Evolutionary conservation across 2,113 vertebrate genomes (phyloP).

Genomic region (Eptatretus burgeri): DNA sequence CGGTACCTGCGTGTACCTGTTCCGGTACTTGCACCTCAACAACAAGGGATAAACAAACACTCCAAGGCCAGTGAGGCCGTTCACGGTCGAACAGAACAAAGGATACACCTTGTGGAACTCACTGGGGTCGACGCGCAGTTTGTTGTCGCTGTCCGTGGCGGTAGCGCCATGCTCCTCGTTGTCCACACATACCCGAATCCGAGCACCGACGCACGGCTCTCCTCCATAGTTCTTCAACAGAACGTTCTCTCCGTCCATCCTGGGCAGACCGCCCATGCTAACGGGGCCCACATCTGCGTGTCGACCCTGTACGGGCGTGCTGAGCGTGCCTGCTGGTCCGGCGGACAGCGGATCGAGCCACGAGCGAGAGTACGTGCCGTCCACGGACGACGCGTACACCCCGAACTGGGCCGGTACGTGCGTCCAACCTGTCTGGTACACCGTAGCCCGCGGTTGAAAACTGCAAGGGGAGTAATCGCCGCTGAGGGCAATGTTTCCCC

Average conservation of each 20-base stretch:
- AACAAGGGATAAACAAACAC: too few relatives aligned
- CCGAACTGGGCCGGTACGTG: constrained; percentile 40
- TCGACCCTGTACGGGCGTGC: constrained; percentile 24
- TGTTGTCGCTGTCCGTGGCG: too few relatives aligned
- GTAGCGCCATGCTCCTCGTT: too few relatives aligned
- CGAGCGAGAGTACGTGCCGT: constrained; percentile 70
- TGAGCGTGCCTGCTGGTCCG: constrained; percentile 34
- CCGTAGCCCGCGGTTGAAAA: constrained; percentile 55
- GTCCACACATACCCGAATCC: too few relatives aligned
- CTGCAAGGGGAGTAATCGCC: constrained; percentile 90
- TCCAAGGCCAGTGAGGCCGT: too few relatives aligned
- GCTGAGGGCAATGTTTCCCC: constrained; percentile 25
- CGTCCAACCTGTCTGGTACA: constrained; percentile 71
- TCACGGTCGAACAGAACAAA: too few relatives aligned
- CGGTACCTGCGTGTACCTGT: too few relatives aligned
- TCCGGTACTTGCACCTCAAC: too few relatives aligned
- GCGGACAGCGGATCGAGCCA: constrained; percentile 87
- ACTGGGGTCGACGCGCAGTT: too few relatives aligned
- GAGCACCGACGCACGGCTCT: constrained; percentile 18
- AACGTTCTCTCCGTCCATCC: not conserved
- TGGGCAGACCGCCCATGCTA: constrained; percentile 19
- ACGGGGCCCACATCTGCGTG: not conserved
- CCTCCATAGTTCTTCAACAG: constrained; percentile 42
- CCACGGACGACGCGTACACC: constrained; percentile 47
- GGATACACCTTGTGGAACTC: too few relatives aligned